Evolutionary conservation across 2,888 invertebrate genomes (phyloP).

Genomic region (Lithophane socia): DNA sequence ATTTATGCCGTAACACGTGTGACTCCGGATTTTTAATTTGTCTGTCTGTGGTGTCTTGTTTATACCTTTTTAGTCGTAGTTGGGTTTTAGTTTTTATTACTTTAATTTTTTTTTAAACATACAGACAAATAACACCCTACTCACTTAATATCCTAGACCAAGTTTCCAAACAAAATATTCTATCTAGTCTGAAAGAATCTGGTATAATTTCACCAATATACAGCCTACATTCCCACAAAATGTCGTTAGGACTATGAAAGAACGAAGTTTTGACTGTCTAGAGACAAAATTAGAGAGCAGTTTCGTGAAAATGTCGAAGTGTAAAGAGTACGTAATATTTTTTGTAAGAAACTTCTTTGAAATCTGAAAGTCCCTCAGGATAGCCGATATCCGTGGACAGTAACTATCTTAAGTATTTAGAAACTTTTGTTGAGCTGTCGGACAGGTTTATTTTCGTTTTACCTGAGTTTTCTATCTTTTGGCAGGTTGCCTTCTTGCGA

Average conservation of each 20-base stretch:
- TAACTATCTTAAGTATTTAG: conserved; percentile 52
- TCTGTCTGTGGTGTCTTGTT: too few relatives aligned
- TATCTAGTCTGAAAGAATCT: conserved; percentile 24
- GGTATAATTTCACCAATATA: conserved; percentile 41
- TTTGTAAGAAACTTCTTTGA: conserved; percentile 53
- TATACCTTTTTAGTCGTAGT: too few relatives aligned
- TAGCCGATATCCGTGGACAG: conserved; percentile 38
- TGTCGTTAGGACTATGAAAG: conserved; percentile 48
- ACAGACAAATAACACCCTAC: conserved; percentile 1
- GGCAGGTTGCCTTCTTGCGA: conserved; percentile 11
- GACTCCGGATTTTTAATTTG: too few relatives aligned
- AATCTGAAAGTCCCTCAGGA: conserved; percentile 50
- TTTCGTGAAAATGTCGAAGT: conserved; percentile 58
- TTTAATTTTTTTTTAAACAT: too few relatives aligned
- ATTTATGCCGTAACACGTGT: too few relatives aligned
- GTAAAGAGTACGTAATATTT: conserved; percentile 60
- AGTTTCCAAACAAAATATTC: conserved; percentile 27
- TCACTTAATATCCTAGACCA: conserved; percentile 5
- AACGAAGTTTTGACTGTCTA: conserved; percentile 62
- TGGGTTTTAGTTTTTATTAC: too few relatives aligned
- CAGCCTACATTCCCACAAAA: conserved; percentile 45
- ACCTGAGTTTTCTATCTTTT: conserved; percentile 29
- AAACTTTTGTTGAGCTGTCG: conserved; percentile 38
- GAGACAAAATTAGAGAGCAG: conserved; percentile 61
- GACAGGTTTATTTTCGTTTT: conserved; percentile 44